These are phyloP conservation scores for Spodoptera littoralis DNA, from an alignment of 2,888 invertebrate species.

Conservation along the genomic window DNA sequence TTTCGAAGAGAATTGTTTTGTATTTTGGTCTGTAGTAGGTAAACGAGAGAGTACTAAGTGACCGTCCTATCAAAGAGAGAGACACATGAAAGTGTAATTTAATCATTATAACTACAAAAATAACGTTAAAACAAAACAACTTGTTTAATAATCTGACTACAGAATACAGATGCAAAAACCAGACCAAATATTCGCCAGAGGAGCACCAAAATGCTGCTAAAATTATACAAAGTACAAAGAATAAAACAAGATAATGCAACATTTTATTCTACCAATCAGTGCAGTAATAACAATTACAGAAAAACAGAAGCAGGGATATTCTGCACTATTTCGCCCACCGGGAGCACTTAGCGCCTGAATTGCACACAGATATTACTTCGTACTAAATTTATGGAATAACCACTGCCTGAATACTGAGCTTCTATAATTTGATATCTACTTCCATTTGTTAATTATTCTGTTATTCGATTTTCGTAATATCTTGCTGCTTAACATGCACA, in stretches of 20 bases:
- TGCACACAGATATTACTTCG: slow-evolving; percentile 54
- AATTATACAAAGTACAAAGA: slow-evolving; percentile 24
- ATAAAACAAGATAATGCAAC: slow-evolving; percentile 15
- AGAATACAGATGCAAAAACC: too few relatives aligned
- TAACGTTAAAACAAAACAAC: too few relatives aligned
- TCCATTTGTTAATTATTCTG: neutral
- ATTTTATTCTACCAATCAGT: slow-evolving; percentile 43
- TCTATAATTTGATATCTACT: slow-evolving; percentile 1
- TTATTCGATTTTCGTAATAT: too few relatives aligned
- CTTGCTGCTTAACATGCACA: too few relatives aligned
- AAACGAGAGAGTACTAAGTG: too few relatives aligned
- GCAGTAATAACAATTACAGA: slow-evolving; percentile 42
- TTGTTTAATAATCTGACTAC: too few relatives aligned
- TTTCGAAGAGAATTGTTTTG: neutral
- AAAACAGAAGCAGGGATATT: slow-evolving; percentile 28
- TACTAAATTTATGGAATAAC: slow-evolving; percentile 46
- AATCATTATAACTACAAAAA: too few relatives aligned
- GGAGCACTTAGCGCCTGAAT: slow-evolving; percentile 32
- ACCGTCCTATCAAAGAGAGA: too few relatives aligned
- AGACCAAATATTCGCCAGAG: slow-evolving; percentile 3
- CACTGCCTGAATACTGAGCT: slow-evolving; percentile 8
- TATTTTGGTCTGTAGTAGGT: too few relatives aligned
- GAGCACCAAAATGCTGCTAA: slow-evolving; percentile 9
- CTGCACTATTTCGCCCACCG: slow-evolving; percentile 38
- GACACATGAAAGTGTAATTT: too few relatives aligned